These are phyloP conservation scores for Luehdorfia chinensis DNA, from an alignment of 1,140 invertebrate species.

Conservation along the genomic window DNA sequence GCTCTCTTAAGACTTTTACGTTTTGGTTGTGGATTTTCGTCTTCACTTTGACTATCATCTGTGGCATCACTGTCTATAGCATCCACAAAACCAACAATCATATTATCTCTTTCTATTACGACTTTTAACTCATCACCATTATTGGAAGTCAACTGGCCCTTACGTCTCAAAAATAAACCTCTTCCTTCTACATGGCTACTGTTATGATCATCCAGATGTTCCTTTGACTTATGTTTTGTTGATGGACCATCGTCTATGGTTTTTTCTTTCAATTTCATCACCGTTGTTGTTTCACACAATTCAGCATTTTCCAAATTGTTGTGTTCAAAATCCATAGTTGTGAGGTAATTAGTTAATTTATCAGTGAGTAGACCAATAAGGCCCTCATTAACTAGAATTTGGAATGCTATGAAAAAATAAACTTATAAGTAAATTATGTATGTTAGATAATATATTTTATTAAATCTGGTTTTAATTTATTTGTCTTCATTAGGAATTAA, in stretches of 20 bases:
- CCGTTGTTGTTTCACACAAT: slow-evolving; percentile 2
- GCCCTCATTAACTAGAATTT: slow-evolving; percentile 63
- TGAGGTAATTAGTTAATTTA: slow-evolving; percentile 57
- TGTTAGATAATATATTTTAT: too few relatives aligned
- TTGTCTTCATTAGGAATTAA: too few relatives aligned
- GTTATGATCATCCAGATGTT: neutral
- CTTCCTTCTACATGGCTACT: slow-evolving; percentile 19
- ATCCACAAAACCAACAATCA: slow-evolving; percentile 66
- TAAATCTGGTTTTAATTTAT: too few relatives aligned
- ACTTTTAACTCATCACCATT: slow-evolving; percentile 60
- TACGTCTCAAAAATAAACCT: slow-evolving; percentile 37
- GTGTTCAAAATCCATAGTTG: slow-evolving; percentile 70
- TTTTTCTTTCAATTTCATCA: neutral
- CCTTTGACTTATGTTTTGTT: neutral
- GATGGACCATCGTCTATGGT: too few relatives aligned
- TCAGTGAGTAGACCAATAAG: slow-evolving; percentile 62
- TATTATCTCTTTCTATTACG: slow-evolving; percentile 69
- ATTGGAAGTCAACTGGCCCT: slow-evolving; percentile 34
- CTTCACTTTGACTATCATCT: slow-evolving; percentile 51
- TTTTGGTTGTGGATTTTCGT: slow-evolving; percentile 22
- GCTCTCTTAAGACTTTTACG: slow-evolving; percentile 42
- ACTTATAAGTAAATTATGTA: too few relatives aligned
- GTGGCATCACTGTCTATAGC: slow-evolving; percentile 53
- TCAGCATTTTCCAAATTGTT: slow-evolving; percentile 31
- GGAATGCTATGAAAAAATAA: slow-evolving; percentile 52